Evolutionary conservation across 2,113 vertebrate species (phyloP), one percentile per base, ranked within the genome.

Genomic region (Isichthys henryi): DNA sequence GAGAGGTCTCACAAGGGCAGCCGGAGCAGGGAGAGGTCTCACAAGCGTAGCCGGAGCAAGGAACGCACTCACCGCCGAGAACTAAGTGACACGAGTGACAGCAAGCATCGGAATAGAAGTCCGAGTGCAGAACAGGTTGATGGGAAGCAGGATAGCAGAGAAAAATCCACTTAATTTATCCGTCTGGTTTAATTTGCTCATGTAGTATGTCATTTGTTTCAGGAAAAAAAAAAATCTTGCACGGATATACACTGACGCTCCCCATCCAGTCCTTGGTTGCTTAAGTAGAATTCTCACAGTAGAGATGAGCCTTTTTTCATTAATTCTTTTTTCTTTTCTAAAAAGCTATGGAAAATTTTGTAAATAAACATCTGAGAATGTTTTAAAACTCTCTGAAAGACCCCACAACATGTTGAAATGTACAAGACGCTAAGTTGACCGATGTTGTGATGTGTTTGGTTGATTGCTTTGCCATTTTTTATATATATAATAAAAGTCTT

Each of bases 321-420:
- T 11, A 90, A 21, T 17, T 90, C 90, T 90, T 90, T 87, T 90
- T 87, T 86, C 4, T 90, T 88, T 90, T 87, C 87, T 80, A 50
- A 88, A 89, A 92, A 89, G 91, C 91, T 90, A 89, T 53, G 96
- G 95, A 94, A 96, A 94, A 96, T 95, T 97, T 96, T 98, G 97
- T 98, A 98, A 95, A 98, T 97, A 97, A 91, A 91, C 93, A 95
- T 96, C 95, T 94, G 94, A 96, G 97, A 97, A 96, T 96, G 96
- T 98, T 99, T 97, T 97, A 97, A 96, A 97, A 96, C 52, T 94
- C 92, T 96, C 95, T 93, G 95, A 96, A 96, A 95, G 95, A 94
- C 95, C 85, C 48, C 95, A 95, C 95, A 95, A 95, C 94, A 92
- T 95, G 95, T 96, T 95, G 94, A 96, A 97, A 97, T 97, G 95